These are phyloP conservation scores for Linnaemya vulpina DNA, from an alignment of 2,888 invertebrate genomes.

Conservation along the genomic window DNA sequence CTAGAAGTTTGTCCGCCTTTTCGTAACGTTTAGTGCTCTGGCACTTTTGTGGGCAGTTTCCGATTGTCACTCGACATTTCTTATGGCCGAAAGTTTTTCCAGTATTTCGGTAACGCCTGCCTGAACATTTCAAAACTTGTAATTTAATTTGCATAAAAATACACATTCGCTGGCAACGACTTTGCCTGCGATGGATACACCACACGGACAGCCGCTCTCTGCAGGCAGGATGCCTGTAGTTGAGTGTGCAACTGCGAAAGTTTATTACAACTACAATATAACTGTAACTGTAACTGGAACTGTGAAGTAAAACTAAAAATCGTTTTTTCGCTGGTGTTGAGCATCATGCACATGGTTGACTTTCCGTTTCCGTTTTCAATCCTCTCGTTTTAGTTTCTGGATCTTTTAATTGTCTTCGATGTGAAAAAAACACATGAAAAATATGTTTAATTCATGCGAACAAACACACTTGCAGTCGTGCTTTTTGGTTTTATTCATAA, in stretches of 20 bases:
- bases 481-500: conserved; percentile 10
- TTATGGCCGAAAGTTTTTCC: conserved; percentile 67
- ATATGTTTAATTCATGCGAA: conserved; percentile 35
- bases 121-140: conserved; percentile 57
- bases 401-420: conserved; percentile 49
- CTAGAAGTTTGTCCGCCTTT: conserved; percentile 71
- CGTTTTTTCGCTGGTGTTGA: conserved; percentile 50
- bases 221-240: conserved; percentile 9
- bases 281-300: conserved; percentile 13
- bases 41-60: conserved; percentile 72
- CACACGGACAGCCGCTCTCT: conserved; percentile 3
- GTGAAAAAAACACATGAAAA: conserved; percentile 30
- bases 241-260: conserved; percentile 47
- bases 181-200: neutral
- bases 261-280: conserved; percentile 46
- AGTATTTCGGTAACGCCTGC: conserved; percentile 60
- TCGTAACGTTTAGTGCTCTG: conserved; percentile 69
- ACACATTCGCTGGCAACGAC: conserved; percentile 49
- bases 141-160: conserved; percentile 73
- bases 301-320: conserved; percentile 43
- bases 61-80: conserved; percentile 73
- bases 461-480: neutral
- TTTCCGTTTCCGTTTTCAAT: conserved; percentile 55
- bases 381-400: conserved; percentile 44
- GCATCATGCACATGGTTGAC: conserved; percentile 67